phyloP scores from a whole-genome alignment of 1,140 invertebrate species.

The Drosophila takahashii region DNA sequence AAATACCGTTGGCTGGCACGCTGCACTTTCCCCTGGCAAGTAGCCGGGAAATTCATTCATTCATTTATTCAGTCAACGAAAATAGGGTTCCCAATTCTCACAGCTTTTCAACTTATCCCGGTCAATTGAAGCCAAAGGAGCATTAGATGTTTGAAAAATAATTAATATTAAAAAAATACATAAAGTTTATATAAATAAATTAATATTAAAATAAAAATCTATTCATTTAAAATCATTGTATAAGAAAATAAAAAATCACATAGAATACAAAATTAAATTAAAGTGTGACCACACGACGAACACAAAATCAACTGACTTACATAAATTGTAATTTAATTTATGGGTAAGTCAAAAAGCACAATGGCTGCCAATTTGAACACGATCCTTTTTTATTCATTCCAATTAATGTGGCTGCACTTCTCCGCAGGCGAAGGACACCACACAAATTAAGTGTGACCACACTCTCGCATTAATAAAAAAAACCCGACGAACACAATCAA shows the following conservation, averaged over 20 bases:
- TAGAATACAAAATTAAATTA: no score
- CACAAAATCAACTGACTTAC: not conserved
- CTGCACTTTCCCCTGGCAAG: not conserved
- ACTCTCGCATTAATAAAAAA: not conserved
- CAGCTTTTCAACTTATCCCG: not conserved
- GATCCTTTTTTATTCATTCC: no score
- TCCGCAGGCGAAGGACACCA: not conserved
- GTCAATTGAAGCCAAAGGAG: not conserved
- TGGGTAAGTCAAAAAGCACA: not conserved
- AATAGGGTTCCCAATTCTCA: not conserved
- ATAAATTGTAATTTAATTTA: not conserved
- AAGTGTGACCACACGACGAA: no score
- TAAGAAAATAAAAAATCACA: no score
- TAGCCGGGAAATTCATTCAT: constrained; percentile 1
- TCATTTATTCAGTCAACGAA: not conserved
- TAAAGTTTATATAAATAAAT: no score
- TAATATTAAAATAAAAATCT: no score
- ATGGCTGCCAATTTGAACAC: not conserved
- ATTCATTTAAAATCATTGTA: no score
- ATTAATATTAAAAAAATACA: no score
- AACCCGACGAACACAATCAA: constrained; percentile 9
- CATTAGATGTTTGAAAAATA: not conserved
- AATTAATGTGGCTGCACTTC: not conserved
- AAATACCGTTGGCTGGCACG: not conserved
- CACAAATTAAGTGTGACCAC: constrained; percentile 14